These are phyloP conservation scores for Sylvia borin DNA, from an alignment of 2,797 vertebrate genomes.

Conservation along the genomic window DNA sequence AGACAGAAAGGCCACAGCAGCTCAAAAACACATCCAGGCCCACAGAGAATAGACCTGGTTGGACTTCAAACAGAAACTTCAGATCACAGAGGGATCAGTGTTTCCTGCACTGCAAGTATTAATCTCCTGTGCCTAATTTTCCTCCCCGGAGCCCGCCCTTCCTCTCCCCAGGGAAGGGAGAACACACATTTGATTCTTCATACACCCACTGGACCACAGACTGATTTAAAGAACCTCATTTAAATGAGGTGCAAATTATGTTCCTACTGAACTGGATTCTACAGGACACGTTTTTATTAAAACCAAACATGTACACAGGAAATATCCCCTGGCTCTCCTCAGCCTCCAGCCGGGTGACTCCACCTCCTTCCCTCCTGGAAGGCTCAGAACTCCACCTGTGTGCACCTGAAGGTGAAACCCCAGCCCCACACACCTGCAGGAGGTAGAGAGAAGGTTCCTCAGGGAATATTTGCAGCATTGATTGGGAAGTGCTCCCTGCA, in stretches of 20 bases:
- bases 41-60: not conserved
- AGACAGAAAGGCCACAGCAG: not conserved
- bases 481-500: not conserved
- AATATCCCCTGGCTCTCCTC: not conserved
- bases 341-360: not conserved
- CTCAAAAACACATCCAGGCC: not conserved
- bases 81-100: not conserved
- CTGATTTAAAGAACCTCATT: slow-evolving; percentile 11
- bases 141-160: not conserved
- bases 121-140: not conserved
- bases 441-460: not conserved
- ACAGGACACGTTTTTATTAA: not conserved
- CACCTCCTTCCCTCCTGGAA: not conserved
- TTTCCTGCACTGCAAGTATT: slow-evolving; percentile 28
- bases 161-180: not conserved
- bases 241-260: not conserved
- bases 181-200: not conserved
- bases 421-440: not conserved
- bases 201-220: slow-evolving; percentile 2
- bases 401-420: not conserved
- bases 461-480: not conserved
- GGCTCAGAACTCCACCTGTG: not conserved
- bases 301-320: not conserved
- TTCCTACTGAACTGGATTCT: not conserved
- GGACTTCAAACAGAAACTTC: not conserved